Evolutionary conservation across 2,113 vertebrate genomes (phyloP), one percentile per base, ranked within the genome.

Genomic region (Hystrix brachyura): DNA sequence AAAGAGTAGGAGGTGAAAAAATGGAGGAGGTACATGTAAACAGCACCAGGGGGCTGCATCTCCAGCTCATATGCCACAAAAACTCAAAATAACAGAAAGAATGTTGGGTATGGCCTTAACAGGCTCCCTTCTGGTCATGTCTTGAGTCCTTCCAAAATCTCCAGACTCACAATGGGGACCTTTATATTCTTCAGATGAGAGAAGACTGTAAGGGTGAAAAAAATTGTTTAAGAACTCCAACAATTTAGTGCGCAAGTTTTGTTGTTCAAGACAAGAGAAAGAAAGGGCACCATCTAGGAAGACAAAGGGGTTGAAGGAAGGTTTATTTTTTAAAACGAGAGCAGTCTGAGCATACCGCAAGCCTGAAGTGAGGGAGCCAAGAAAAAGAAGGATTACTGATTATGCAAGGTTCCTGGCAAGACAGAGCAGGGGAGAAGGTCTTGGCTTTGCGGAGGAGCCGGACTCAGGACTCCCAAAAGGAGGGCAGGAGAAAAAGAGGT

Each of bases 1-100:
- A 80, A 57, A 21, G 62, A 78, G 81, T 43, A 43, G 90, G 95
- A 95, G 67, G 94, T 59, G 69, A 93, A 55, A 38, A 82, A 18
- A 59, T 34, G 12, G 64, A 80, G 67, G 65, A 87, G 69, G 25
- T 18, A 7, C 21, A 55, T 65, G 43, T 60, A 57, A 67, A 71
- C 69, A 43, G 46, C 43, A 14, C 62, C n/a, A 1, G 0, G 0
- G 57, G 67, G 51, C 38, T 69, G 65, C 10, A 1, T 83, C 79
- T 21, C 65, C 51, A 64, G 76, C 74, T 93, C 72, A 55, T 87
- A 64, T 53, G 79, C 90, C 72, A 85, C 27, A 59, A 76, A 55
- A 71, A 7, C 92, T 65, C 69, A 90, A 92, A 92, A 78, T 84
- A 90, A 74, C 83, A 90, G 27, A 18, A 51, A 71, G 46, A 38